Evolutionary conservation across 2,888 invertebrate genomes (phyloP).

Genomic region (Isotomurus palustris): DNA sequence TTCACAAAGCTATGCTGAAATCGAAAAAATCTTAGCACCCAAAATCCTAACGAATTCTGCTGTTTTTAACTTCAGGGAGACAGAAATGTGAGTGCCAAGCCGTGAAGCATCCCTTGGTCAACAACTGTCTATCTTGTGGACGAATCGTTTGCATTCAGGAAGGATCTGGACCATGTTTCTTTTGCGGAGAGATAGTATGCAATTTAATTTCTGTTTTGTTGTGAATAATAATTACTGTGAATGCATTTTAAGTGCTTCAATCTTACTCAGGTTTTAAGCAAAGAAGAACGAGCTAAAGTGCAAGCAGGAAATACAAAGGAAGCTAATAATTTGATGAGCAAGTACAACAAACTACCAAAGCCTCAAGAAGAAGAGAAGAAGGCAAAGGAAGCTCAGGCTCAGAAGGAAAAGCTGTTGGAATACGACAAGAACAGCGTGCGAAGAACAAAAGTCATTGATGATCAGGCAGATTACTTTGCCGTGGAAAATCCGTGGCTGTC

Average conservation of each 20-base stretch:
- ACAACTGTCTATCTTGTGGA: slow-evolving; percentile 91
- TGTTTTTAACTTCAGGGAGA: slow-evolving; percentile 63
- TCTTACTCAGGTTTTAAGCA: slow-evolving; percentile 33
- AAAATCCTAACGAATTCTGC: too few relatives aligned
- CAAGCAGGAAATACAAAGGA: slow-evolving; percentile 64
- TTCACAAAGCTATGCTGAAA: too few relatives aligned
- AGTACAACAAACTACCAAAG: slow-evolving; percentile 33
- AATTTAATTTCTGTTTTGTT: slow-evolving; percentile 1
- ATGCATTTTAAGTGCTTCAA: neutral
- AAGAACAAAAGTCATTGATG: slow-evolving; percentile 72
- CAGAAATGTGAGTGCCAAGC: slow-evolving; percentile 90
- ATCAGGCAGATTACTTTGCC: slow-evolving; percentile 85
- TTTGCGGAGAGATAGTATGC: slow-evolving; percentile 77
- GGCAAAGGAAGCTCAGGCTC: slow-evolving; percentile 64
- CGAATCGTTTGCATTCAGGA: slow-evolving; percentile 89
- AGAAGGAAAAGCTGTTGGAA: slow-evolving; percentile 74
- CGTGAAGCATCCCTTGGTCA: slow-evolving; percentile 77
- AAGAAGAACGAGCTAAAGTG: slow-evolving; percentile 54
- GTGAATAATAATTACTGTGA: neutral
- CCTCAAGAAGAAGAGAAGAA: slow-evolving; percentile 53
- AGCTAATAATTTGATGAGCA: slow-evolving; percentile 57
- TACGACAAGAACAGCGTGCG: slow-evolving; percentile 67
- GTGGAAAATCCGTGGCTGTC: slow-evolving; percentile 76
- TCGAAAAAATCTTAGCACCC: too few relatives aligned
- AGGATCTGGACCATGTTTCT: slow-evolving; percentile 93